Conservation (phyloP, 2,797 vertebrate genomes). For the Petrocephalus sullivani region DNA sequence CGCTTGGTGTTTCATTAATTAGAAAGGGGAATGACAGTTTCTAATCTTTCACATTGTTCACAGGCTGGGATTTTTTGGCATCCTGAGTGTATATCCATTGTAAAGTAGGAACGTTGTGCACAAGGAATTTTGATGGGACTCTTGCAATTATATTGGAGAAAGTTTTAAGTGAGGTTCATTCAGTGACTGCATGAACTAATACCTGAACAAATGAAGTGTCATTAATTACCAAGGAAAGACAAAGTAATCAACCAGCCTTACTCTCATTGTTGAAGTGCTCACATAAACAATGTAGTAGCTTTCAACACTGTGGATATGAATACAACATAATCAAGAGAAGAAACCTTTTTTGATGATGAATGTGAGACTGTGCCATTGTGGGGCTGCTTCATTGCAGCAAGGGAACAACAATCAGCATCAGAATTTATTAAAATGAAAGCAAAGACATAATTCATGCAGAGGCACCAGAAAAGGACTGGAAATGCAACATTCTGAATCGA, state of each 20-base stretch:
- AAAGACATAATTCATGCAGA: not conserved
- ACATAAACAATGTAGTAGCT: not conserved
- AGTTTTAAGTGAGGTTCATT: not conserved
- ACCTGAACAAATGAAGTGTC: not conserved
- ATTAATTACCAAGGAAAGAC: conserved; percentile 6
- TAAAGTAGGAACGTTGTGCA: not conserved
- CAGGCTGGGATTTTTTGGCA: not conserved
- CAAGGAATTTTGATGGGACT: not conserved
- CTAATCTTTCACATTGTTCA: not conserved
- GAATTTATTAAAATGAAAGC: conserved; percentile 18
- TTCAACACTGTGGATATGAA: not conserved
- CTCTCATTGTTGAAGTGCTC: not conserved
- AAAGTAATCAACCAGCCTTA: not conserved
- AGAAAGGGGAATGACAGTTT: not conserved
- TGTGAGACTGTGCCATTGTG: not conserved
- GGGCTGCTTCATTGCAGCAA: not conserved
- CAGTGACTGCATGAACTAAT: not conserved
- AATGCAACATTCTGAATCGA: conserved; percentile 1
- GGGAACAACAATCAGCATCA: conserved; percentile 8
- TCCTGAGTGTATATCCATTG: not conserved
- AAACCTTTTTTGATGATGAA: conserved; percentile 14
- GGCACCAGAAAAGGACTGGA: not conserved
- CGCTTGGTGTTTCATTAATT: not conserved
- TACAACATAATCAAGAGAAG: not conserved
- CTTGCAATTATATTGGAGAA: not conserved